Base-by-base conservation (phyloP, 2,113 vertebrate species). In the Erpornis zantholeuca region DNA sequence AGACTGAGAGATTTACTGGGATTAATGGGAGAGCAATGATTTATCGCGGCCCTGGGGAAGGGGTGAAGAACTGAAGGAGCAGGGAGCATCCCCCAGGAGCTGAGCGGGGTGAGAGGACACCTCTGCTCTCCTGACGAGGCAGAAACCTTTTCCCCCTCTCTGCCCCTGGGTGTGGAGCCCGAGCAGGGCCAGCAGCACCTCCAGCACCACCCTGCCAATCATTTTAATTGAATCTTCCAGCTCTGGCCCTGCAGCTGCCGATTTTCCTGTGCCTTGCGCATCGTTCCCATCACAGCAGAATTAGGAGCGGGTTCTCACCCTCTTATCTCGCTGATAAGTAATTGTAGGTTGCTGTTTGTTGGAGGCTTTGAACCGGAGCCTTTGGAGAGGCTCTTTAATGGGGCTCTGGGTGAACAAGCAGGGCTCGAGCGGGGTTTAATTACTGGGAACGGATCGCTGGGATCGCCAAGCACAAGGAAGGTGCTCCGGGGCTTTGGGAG, bases 291-390 rank as follows among this genome's bases (percentile, higher is more conserved):
- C 75, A 12, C 61, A 16, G 80, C 70, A 22, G 91, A 88, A 95
- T 89, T 44, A 80, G 82, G 54, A 56, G 17, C 1, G 3, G 53
- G 84, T 64, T 71, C 87, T 79, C 44, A 49, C 70, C 3, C 2
- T 63, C 90, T 92, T 92, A 91, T 94, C 96, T 78, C 11, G 15
- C 66, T 78, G 94, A 88, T 92, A 94, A 96, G 88, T 93, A 93
- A 92, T 82, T 90, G 75, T 65, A 21, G 52, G 38, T 38, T 82
- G 90, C 16, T 44, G 3, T 68, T 75, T 75, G 60, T 53, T 52
- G 88, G 73, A 68, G 80, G 66, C 86, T 89, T 84, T 60, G 77
- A 92, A 47, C 82, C 31, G 88, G 50, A 73, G 63, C 69, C 23
- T 82, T 87, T 70, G 90, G 92, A 82, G 60, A 75, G 33, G 5